phyloP scores from a whole-genome alignment of 2,888 invertebrate species.

The Scelioninae gen. 2 region DNA sequence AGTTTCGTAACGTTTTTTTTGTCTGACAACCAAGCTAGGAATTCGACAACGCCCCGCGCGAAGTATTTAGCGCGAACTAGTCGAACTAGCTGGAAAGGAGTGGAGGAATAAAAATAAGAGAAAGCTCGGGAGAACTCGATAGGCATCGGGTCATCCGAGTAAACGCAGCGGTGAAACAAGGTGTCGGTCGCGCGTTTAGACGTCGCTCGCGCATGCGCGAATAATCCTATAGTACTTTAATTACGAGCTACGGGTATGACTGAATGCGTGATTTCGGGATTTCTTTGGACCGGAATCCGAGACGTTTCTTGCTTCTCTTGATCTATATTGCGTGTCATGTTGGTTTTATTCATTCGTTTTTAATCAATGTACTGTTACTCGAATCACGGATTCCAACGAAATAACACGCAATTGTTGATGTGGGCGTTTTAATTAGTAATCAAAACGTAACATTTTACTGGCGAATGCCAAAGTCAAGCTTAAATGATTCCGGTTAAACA shows the following conservation, averaged over 20 bases:
- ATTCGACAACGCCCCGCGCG: constrained; percentile 18
- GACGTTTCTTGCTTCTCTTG: background rate
- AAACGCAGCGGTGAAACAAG: constrained; percentile 13
- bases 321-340: constrained; percentile 12
- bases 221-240: background rate
- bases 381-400: background rate
- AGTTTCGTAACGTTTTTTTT: too few relatives aligned
- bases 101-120: constrained; percentile 52
- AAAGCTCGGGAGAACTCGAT: constrained; percentile 37
- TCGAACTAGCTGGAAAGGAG: constrained; percentile 23
- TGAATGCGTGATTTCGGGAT: too few relatives aligned
- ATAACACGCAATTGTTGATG: constrained; percentile 16
- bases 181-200: constrained; percentile 32
- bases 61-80: constrained; percentile 46
- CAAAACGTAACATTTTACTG: too few relatives aligned
- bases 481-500: too few relatives aligned
- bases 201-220: constrained; percentile 18
- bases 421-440: too few relatives aligned
- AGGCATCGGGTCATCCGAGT: constrained; percentile 53
- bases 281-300: too few relatives aligned
- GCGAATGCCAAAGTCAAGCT: too few relatives aligned
- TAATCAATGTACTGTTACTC: constrained; percentile 38
- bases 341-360: background rate
- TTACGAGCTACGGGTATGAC: too few relatives aligned
- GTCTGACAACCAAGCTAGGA: background rate